These are phyloP conservation scores for Heliocidaris erythrogramma DNA, from an alignment of 35 echinoderm and acorn worm genomes.

Conservation along the genomic window DNA sequence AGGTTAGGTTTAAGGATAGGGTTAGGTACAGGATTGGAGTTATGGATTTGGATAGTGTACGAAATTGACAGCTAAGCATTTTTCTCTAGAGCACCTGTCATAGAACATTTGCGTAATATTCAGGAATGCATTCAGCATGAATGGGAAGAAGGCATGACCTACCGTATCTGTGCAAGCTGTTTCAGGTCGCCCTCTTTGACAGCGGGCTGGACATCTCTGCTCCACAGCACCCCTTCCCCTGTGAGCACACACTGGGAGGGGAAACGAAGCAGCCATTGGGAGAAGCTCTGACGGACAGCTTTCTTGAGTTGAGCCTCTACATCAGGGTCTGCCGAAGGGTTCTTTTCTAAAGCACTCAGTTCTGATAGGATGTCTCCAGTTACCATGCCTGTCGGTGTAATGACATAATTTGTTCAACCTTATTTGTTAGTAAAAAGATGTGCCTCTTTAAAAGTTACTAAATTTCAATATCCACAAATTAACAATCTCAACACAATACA, in stretches of 20 bases:
- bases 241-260: slow-evolving; percentile 77
- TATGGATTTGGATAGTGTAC: too few relatives aligned
- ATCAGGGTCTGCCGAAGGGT: background rate
- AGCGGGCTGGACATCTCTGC: slow-evolving; percentile 50
- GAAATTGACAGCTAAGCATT: too few relatives aligned
- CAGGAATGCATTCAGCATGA: too few relatives aligned
- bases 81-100: too few relatives aligned
- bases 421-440: too few relatives aligned
- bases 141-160: background rate
- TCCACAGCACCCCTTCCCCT: slow-evolving; percentile 76
- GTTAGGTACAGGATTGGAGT: too few relatives aligned
- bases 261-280: slow-evolving; percentile 89
- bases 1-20: too few relatives aligned
- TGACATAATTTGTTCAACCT: background rate
- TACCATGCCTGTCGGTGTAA: background rate
- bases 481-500: too few relatives aligned
- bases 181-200: slow-evolving; percentile 62
- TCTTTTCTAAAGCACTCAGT: slow-evolving; percentile 54
- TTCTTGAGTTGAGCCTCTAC: slow-evolving; percentile 68
- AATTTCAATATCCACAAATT: too few relatives aligned
- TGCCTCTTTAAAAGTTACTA: too few relatives aligned
- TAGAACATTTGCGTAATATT: too few relatives aligned
- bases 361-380: slow-evolving; percentile 81
- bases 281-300: slow-evolving; percentile 77
- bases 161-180: slow-evolving; percentile 55